These are phyloP conservation scores for Scolopax bukidnonensis DNA, from an alignment of 2,797 vertebrate genomes.

Conservation along the genomic window DNA sequence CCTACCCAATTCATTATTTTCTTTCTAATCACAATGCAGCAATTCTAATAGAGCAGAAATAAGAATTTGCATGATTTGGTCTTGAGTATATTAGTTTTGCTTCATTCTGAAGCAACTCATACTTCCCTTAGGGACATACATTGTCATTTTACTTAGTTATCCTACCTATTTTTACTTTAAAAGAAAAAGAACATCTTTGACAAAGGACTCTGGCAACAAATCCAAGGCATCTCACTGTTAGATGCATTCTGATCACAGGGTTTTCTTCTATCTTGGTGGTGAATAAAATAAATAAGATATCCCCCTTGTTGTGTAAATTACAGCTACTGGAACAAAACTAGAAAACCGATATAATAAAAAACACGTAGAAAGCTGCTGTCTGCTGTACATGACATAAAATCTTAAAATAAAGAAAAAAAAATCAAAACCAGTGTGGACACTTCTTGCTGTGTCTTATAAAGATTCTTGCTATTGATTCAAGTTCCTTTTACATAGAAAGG, in stretches of 20 bases:
- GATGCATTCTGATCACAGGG: conserved; percentile 14
- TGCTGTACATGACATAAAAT: not conserved
- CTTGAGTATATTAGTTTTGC: conserved; percentile 15
- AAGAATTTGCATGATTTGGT: conserved; percentile 4
- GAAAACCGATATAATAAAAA: not conserved
- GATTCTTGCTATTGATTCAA: not conserved
- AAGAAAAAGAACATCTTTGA: conserved; percentile 48
- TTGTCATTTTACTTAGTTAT: conserved; percentile 38
- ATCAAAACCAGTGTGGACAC: not conserved
- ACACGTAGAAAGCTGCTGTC: not conserved
- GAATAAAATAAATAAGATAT: conserved; percentile 30
- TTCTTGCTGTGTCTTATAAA: not conserved
- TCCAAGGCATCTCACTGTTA: not conserved
- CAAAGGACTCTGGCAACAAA: conserved; percentile 29
- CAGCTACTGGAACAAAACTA: conserved; percentile 7
- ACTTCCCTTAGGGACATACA: not conserved
- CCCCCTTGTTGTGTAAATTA: conserved; percentile 40
- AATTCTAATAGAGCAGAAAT: conserved; percentile 63
- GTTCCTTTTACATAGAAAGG: not conserved
- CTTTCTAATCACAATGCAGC: conserved; percentile 60
- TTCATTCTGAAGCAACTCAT: conserved; percentile 5
- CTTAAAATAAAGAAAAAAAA: not conserved
- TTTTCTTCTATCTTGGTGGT: not conserved
- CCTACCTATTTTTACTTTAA: conserved; percentile 30
- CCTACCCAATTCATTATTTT: conserved; percentile 65